Evolutionary conservation across 2,888 invertebrate species (phyloP).

Genomic region (Lathronympha strigana): DNA sequence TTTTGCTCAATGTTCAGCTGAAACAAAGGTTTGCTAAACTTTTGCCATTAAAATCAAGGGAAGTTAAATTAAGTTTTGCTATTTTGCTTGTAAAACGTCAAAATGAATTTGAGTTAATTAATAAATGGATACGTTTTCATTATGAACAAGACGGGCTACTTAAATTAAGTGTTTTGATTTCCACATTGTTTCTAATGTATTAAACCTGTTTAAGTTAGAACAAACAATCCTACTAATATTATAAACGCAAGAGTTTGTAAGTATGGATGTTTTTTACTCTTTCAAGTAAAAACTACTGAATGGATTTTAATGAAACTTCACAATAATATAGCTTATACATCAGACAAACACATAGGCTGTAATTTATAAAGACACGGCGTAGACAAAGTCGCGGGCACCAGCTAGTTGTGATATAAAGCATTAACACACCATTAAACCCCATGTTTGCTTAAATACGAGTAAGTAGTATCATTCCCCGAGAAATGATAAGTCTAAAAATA

Average conservation of each 20-base stretch:
- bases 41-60: conserved; percentile 52
- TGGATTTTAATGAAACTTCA: too few species aligned
- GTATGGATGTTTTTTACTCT: too few species aligned
- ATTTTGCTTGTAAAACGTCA: conserved; percentile 39
- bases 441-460: not conserved
- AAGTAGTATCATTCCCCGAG: not conserved
- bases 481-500: not conserved
- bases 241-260: too few species aligned
- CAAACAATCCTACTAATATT: too few species aligned
- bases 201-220: not conserved
- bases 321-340: too few species aligned
- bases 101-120: conserved; percentile 31
- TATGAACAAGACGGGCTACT: conserved; percentile 22
- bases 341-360: too few species aligned
- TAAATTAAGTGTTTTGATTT: conserved; percentile 10
- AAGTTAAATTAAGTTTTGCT: conserved; percentile 43
- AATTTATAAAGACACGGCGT: too few species aligned
- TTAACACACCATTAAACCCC: not conserved
- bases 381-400: too few species aligned
- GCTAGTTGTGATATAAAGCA: too few species aligned
- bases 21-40: conserved; percentile 49
- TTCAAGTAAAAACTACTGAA: too few species aligned
- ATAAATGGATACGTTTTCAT: conserved; percentile 37
- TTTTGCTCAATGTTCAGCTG: conserved; percentile 44
- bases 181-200: not conserved